These are phyloP conservation scores for Crypturellus tataupa DNA, from an alignment of 2,797 vertebrate genomes.

Conservation along the genomic window DNA sequence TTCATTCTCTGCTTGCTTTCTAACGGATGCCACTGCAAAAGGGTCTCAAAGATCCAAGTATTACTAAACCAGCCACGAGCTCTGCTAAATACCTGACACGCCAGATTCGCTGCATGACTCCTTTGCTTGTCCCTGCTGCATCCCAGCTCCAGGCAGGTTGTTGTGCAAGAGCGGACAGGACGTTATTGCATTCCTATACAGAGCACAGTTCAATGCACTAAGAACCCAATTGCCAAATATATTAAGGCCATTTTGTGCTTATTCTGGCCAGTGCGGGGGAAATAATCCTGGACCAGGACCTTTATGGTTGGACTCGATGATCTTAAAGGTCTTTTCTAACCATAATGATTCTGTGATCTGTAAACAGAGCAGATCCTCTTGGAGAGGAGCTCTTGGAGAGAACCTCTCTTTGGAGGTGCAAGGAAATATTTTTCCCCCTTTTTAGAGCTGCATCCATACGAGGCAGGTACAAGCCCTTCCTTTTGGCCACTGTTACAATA, in stretches of 20 bases:
- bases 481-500: neutral
- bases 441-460: neutral
- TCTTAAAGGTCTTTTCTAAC: no score
- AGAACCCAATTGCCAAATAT: neutral
- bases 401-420: neutral
- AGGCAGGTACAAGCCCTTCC: neutral
- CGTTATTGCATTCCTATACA: constrained; percentile 19
- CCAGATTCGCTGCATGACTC: neutral
- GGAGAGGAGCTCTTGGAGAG: no score
- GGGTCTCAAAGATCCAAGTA: constrained; percentile 38
- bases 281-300: neutral
- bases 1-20: constrained; percentile 60
- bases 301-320: no score
- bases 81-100: constrained; percentile 29
- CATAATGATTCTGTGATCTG: no score
- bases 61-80: constrained; percentile 22
- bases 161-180: constrained; percentile 14
- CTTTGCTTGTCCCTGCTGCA: neutral
- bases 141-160: neutral
- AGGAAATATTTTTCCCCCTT: neutral
- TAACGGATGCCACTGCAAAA: constrained; percentile 31
- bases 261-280: neutral
- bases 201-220: neutral
- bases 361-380: neutral
- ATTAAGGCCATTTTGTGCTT: neutral